A percentile compares a stretch with the other conserved stretches of the same genome.
These are phyloP conservation scores for Gorsachius goisagi DNA, from an alignment of 2,113 vertebrate genomes.

Conservation along the genomic window DNA sequence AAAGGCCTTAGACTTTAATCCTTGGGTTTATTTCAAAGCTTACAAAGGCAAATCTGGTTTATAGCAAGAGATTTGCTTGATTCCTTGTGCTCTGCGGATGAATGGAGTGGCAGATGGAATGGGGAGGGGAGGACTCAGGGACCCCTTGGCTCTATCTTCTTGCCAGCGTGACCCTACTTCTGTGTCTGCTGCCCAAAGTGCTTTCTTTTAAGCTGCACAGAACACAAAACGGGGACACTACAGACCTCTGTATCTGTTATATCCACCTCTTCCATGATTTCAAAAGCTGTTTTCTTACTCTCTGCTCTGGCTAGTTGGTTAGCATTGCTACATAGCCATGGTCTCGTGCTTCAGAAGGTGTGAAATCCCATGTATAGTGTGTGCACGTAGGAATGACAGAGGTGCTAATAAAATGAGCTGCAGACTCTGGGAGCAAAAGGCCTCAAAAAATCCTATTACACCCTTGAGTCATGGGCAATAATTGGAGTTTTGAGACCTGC, in stretches of 20 bases:
- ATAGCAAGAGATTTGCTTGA: slow-evolving; percentile 30
- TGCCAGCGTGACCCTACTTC: background rate
- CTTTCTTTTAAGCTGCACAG: background rate
- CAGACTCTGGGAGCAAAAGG: background rate
- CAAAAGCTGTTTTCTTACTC: background rate
- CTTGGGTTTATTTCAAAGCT: slow-evolving; percentile 58
- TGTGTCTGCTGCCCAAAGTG: background rate
- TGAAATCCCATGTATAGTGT: background rate
- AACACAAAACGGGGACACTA: background rate
- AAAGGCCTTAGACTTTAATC: slow-evolving; percentile 40
- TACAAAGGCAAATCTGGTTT: slow-evolving; percentile 51
- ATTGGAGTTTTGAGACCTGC: background rate
- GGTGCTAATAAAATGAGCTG: background rate
- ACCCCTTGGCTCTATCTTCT: background rate
- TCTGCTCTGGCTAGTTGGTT: background rate
- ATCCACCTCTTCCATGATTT: background rate
- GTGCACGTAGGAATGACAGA: background rate
- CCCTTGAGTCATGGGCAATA: background rate
- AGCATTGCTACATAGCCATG: background rate
- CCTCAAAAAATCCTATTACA: background rate
- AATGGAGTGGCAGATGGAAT: slow-evolving; percentile 9
- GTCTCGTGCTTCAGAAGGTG: background rate
- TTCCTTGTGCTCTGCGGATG: slow-evolving; percentile 30
- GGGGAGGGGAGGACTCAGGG: background rate
- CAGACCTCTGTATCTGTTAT: background rate